Evolutionary conservation across 2,888 invertebrate species (phyloP), one percentile per base, ranked within the genome.

Genomic region (Aphidoletes aphidimyza): DNA sequence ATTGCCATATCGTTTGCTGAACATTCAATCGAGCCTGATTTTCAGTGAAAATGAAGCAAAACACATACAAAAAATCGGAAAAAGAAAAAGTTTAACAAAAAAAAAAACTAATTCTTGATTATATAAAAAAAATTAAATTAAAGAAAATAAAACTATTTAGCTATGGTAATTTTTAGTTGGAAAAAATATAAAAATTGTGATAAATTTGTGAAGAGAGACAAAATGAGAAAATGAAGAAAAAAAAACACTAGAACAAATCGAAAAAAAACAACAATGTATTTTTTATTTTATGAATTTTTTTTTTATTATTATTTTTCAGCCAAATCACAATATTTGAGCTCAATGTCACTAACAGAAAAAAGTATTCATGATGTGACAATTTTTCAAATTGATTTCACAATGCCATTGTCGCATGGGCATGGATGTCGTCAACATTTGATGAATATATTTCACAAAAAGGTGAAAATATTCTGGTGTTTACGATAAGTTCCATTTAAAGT

Each of bases 141-240:
- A 30, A 8, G 26, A 22, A 54, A 26, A n/a, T 6, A 54, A 54
- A 22, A 26, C 22, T 17, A 26, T 54, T 54, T 69, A 69, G 17
- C 19, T 34, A 69, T 30, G 5, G 11, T 69, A 69, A n/a, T 69
- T 69, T 69, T 69, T 30, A 34, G 69, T 30, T 69, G 69, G 11
- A 69, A 69, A 69, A 17, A n/a, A n/a, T n/a, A n/a, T n/a, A n/a
- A n/a, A 30, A 69, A 69, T 69, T 69, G 69, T 69, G 69, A 69
- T 69, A 69, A 69, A 69, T 69, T 69, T 69, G 69, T 69, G 69
- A 69, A 34, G 34, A 69, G 34, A 30, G 14, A 69, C 69, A 69
- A 69, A 69, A 47, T 2, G 17, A 47, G 17, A 47, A 47, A 47
- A 17, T 14, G 17, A 47, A 47, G 3, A 30, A 69, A 26, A 69